Evolutionary conservation across 2,888 invertebrate genomes (phyloP), one percentile per base, ranked within the genome.

Genomic region (Pterostichus madidus): DNA sequence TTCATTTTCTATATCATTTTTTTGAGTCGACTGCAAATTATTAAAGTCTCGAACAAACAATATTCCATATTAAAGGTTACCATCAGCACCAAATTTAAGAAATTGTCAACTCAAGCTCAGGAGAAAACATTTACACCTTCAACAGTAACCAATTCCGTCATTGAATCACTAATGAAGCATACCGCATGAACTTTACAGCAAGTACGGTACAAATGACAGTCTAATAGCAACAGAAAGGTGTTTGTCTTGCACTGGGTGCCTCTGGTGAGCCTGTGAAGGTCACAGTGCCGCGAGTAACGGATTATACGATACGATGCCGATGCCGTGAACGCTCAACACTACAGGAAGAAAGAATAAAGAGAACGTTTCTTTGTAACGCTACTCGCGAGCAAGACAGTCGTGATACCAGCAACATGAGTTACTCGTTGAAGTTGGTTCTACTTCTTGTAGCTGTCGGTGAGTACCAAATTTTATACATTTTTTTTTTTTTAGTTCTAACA

Each of bases 361-460:
- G 80, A 80, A 80, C 46, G 80, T 73, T 71, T 73, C 80, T 80
- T 80, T 73, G 71, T 73, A 73, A 24, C 73, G 53, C 61, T 11
- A 61, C 56, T 78, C 13, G 80, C 56, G 17, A 80, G 52, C 80
- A 52, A 52, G 39, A 71, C 73, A 80, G 73, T 73, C 68, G 78
- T 61, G 61, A 11, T 39, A 24, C 32, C 24, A 78, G 56, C 46
- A 80, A 52, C 71, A 80, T 80, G 80, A 71, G 17, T n/a, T 35
- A 13, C 32, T 15, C 46, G 39, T 6, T 80, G 39, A 78, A 24
- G 56, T 53, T 80, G 13, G 24, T 64, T 39, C 15, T 73, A 71
- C 39, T 80, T 71, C 53, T 71, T 32, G 35, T 73, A 11, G 73
- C 53, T n/a, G 53, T 80, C 56, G 80, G 80, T 80, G 44, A 80